Conservation (phyloP, 2,113 vertebrate genomes). For the Eubucco bourcierii region DNA sequence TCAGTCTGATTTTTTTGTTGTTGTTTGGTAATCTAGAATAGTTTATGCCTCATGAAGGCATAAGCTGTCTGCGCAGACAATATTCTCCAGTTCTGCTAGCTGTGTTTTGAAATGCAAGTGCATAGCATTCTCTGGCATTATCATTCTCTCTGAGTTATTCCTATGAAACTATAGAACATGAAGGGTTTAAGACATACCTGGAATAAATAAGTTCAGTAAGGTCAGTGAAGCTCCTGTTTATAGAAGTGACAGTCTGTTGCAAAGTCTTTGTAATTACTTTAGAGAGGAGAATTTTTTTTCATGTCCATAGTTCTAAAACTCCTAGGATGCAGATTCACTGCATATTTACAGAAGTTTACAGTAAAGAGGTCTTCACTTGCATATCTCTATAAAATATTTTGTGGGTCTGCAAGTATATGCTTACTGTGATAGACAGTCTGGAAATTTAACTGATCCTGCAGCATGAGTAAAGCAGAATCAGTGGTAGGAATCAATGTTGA, state of each 20-base stretch:
- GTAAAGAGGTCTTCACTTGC: background rate
- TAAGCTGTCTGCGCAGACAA: background rate
- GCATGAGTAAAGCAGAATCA: background rate
- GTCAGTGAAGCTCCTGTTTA: background rate
- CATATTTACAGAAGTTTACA: background rate
- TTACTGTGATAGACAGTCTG: background rate
- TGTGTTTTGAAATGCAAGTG: background rate
- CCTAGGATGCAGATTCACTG: background rate
- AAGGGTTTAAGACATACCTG: background rate
- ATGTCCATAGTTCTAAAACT: background rate
- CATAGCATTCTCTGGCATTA: fast-evolving
- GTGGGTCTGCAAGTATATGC: background rate
- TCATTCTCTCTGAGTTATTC: background rate
- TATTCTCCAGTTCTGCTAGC: background rate
- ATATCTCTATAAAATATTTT: background rate
- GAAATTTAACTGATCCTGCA: background rate
- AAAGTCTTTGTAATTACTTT: background rate
- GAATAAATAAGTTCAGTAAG: background rate
- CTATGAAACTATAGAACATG: background rate
- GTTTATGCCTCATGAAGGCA: background rate
- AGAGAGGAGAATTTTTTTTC: background rate
- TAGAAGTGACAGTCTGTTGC: background rate
- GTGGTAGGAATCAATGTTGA: background rate
- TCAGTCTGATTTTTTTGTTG: background rate
- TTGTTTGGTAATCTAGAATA: background rate